Evolutionary conservation across 2,797 vertebrate species (phyloP).

Genomic region (Dromococcyx pavoninus): DNA sequence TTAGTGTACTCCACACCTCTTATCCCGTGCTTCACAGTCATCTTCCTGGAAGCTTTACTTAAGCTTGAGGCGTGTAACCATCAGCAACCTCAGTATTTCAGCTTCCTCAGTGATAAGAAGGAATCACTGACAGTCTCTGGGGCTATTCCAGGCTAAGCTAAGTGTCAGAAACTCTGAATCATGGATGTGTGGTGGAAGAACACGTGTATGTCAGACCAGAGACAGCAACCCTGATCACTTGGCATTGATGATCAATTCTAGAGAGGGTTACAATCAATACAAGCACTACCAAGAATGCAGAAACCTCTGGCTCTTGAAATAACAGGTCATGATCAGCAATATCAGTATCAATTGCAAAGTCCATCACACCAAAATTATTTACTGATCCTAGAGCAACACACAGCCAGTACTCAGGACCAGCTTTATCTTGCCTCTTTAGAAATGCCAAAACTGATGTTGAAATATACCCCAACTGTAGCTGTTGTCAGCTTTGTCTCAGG

Average conservation of each 20-base stretch:
- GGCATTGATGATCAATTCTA: neutral
- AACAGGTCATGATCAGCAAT: neutral
- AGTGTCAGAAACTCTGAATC: neutral
- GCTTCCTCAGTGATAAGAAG: neutral
- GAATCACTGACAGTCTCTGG: neutral
- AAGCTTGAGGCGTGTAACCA: neutral
- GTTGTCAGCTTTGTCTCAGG: neutral
- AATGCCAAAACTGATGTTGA: neutral
- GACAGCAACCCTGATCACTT: neutral
- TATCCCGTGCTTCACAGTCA: constrained; percentile 1
- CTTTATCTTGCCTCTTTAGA: neutral
- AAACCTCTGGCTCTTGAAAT: neutral
- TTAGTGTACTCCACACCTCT: neutral
- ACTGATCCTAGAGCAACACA: neutral
- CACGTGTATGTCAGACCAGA: neutral
- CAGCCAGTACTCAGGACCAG: neutral
- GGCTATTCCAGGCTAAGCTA: neutral
- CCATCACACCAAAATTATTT: neutral
- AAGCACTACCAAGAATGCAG: neutral
- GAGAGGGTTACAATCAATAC: neutral
- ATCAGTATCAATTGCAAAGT: neutral
- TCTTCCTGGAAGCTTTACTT: neutral
- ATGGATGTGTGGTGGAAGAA: neutral
- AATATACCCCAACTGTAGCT: neutral
- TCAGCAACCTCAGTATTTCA: neutral